Conservation (phyloP, 2,797 vertebrate species). For the Falco berigora region DNA sequence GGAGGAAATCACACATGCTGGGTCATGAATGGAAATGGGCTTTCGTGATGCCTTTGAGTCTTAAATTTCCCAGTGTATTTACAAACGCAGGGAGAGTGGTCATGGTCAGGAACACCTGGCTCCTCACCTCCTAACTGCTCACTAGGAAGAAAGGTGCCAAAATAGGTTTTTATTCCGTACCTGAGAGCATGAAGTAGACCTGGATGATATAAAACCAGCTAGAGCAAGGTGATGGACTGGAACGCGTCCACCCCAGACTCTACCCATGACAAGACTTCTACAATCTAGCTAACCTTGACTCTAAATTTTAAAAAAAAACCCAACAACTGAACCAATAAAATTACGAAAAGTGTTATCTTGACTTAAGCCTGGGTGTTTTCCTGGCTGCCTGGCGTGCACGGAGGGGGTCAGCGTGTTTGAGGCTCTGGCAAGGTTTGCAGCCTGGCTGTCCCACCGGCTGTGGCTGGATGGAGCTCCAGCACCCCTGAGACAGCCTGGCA, state of each 20-base stretch:
- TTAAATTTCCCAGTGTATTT: not conserved
- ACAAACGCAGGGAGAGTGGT: not conserved
- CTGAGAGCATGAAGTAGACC: not conserved
- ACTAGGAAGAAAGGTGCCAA: not conserved
- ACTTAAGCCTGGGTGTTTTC: not conserved
- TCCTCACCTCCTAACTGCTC: not conserved
- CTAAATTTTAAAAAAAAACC: not conserved
- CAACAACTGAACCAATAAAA: not conserved
- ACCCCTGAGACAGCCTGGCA: not conserved
- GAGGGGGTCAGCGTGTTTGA: rapidly evolving
- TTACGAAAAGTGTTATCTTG: not conserved
- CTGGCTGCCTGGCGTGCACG: not conserved
- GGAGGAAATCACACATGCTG: rapidly evolving
- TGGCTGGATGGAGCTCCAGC: not conserved
- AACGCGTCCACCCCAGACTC: not conserved
- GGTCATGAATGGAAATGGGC: not conserved
- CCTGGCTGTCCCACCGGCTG: not conserved
- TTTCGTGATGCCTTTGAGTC: not conserved
- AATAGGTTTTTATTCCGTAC: not conserved
- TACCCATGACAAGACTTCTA: not conserved
- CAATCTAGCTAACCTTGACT: not conserved
- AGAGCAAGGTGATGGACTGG: not conserved
- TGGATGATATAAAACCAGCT: not conserved
- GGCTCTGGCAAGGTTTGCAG: not conserved
- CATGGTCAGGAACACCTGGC: not conserved